phyloP scores from a whole-genome alignment of 2,113 vertebrate genomes.

The Myotis davidii region DNA sequence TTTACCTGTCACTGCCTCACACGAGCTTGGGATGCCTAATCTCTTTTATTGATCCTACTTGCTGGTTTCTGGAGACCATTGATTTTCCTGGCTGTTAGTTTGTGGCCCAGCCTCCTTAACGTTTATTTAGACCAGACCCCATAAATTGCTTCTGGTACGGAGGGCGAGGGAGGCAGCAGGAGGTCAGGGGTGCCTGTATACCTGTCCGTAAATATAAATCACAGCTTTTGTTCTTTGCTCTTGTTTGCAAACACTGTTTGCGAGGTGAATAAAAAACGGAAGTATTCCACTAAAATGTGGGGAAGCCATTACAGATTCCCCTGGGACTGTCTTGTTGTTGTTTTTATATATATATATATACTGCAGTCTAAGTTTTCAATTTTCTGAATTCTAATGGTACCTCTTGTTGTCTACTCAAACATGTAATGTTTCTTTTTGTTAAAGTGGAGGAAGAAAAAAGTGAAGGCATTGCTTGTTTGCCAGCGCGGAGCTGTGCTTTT shows the following conservation, averaged over 20 bases:
- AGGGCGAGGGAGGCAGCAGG: constrained; percentile 76
- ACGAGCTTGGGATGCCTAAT: constrained; percentile 85
- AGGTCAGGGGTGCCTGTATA: constrained; percentile 85
- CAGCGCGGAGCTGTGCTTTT: constrained; percentile 43
- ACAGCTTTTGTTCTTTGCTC: constrained; percentile 84
- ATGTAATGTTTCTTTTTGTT: constrained; percentile 76
- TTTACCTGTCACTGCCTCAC: constrained; percentile 84
- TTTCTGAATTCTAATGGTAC: constrained; percentile 78
- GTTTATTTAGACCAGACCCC: constrained; percentile 89
- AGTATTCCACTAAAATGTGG: constrained; percentile 74
- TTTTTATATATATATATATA: constrained; percentile 67
- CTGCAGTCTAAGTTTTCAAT: constrained; percentile 79
- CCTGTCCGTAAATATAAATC: constrained; percentile 89
- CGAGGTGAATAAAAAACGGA: constrained; percentile 79
- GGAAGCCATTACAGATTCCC: constrained; percentile 80
- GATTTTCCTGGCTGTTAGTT: constrained; percentile 89
- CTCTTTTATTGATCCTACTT: constrained; percentile 89
- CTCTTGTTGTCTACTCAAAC: constrained; percentile 78
- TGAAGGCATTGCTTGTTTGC: constrained; percentile 35
- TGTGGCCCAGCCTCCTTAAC: constrained; percentile 89
- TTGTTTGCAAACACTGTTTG: constrained; percentile 84
- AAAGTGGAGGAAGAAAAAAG: constrained; percentile 1
- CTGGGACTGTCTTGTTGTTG: constrained; percentile 55
- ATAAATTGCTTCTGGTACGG: constrained; percentile 89
- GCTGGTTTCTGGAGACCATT: constrained; percentile 87